Evolutionary conservation across 2,888 invertebrate species (phyloP), one percentile per base, ranked within the genome.

Genomic region (Pseudeuparius sepicola): DNA sequence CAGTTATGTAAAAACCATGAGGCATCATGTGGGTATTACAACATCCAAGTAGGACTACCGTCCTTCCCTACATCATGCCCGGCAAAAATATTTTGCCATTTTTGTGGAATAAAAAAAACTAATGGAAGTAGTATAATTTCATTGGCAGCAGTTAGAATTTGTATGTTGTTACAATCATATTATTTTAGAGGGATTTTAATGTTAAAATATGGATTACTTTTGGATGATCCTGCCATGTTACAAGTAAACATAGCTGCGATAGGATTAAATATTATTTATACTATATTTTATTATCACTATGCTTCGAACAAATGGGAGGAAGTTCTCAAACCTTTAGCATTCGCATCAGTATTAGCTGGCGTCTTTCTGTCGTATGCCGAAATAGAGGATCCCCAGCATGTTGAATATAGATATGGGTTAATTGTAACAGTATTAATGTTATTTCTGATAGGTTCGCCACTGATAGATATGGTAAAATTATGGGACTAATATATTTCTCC

Each of bases 161-260:
- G 4, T 11, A 20, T 4, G 12, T 11, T 30, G 10, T n/a, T 13
- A 23, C 10, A 9, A 23, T n/a, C 13, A 27, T 24, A 23, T 43
- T 36, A 43, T 60, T 65, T 41, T 61, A 88, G 88, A 63, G 74
- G 77, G 34, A 57, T 77, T 24, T 65, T 88, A 37, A 82, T 82
- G 68, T 65, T 89, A 40, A 78, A 81, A 53, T 83, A 80, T 61
- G 85, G 82, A 11, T 62, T 71, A 44, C 67, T 89, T 26, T 65
- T 88, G 40, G 65, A 73, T 28, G 89, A 90, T 54, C 61, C 68
- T 44, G 75, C 75, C 1, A 85, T 87, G 78, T 76, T 84, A 29
- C 71, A 70, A 52, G 82, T 87, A 12, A 90, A 89, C 60, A 54
- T 80, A 31, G 72, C 78, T 50, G 88, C 86, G 41, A 64, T 82